Base-by-base conservation (phyloP, 2,797 vertebrate species). In the Fistularia commersonii region DNA sequence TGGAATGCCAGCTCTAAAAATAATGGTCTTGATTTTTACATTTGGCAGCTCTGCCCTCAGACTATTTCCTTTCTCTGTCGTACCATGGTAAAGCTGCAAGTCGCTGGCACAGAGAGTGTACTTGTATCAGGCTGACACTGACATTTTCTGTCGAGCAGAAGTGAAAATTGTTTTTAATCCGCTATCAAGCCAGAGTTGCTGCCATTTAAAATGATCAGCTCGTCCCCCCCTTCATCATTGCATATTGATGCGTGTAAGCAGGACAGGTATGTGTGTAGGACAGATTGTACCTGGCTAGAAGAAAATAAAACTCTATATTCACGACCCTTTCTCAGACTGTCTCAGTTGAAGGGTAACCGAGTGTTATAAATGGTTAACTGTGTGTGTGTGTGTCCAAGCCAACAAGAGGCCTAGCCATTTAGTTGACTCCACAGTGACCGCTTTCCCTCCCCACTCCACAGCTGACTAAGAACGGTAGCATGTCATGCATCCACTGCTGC, bases 1-100 rank as follows among this genome's bases (percentile, higher is more conserved):
- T 41, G 43, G 51, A 57, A 64, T 67, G 60, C 57, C 49, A 67
- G 32, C 72, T 74, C 77, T 83, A 79, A 76, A 83, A 81, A 80
- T 80, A 80, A 65, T 66, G 51, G 48, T 66, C 60, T 69, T 62
- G 65, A 69, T 78, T 71, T 47, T 69, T 76, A 69, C 61, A 70
- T 70, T 80, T 71, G 64, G 44, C 78, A 74, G 53, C 57, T 64
- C 65, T 45, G 62, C 51, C 56, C 43, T 34, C 5, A 45, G 54
- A 62, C 61, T 72, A 56, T 71, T 75, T 71, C 62, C 64, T 43
- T 41, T 66, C 53, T 54, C 35, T 49, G 41, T 71, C 63, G 59
- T 51, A 51, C 38, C 38, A 2, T 33, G 37, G 23, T 14, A 53
- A 63, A 50, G 31, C 54, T 3, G 32, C 5, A 3, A 34, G 51